Conservation (phyloP, 2,113 vertebrate genomes). For the Petrocephalus zakoni region DNA sequence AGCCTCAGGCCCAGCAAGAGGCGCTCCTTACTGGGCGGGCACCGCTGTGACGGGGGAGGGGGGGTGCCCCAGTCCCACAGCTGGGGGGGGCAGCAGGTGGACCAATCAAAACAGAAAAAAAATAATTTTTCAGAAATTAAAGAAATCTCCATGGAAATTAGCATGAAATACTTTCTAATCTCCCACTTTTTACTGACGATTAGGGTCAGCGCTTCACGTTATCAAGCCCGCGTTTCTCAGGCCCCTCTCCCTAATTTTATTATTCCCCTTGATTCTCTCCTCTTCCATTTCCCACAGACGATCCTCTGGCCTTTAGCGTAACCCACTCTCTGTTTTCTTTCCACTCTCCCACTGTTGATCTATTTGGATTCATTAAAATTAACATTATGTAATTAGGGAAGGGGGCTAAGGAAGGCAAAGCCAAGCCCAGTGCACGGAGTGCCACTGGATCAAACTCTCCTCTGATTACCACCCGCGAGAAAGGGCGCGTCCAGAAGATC, state of each 20-base stretch:
- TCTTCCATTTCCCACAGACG: constrained; percentile 59
- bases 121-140: constrained; percentile 94
- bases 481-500: not conserved
- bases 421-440: constrained; percentile 51
- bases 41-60: constrained; percentile 76
- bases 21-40: constrained; percentile 67
- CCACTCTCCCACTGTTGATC: constrained; percentile 24
- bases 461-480: constrained; percentile 8
- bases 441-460: constrained; percentile 65
- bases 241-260: constrained; percentile 69
- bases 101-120: constrained; percentile 86
- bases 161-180: constrained; percentile 99
- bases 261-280: constrained; percentile 61
- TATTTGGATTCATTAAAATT: constrained; percentile 47
- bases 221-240: constrained; percentile 57
- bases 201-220: constrained; percentile 92
- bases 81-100: constrained; percentile 63
- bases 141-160: constrained; percentile 99
- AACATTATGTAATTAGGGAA: constrained; percentile 64
- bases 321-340: constrained; percentile 66
- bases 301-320: constrained; percentile 63
- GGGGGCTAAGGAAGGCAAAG: constrained; percentile 59
- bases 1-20: constrained; percentile 78
- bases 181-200: constrained; percentile 86
- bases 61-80: constrained; percentile 80